These are phyloP conservation scores for Catamblyrhynchus diadema DNA, from an alignment of 2,797 vertebrate species.

Conservation along the genomic window DNA sequence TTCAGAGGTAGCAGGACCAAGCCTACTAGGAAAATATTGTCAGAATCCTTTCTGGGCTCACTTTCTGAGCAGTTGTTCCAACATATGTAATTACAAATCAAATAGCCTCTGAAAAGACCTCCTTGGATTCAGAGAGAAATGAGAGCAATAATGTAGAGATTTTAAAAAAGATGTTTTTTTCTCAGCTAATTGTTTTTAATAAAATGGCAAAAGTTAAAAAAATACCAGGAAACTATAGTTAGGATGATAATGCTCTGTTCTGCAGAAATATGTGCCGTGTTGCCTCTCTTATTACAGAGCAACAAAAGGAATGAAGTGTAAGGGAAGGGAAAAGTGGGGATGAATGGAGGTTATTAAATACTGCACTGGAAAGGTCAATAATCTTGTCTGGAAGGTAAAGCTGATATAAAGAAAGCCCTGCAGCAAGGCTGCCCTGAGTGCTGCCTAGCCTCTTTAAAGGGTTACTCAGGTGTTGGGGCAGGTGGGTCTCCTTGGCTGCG, in stretches of 20 bases:
- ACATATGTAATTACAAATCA: constrained; percentile 68
- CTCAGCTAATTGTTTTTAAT: constrained; percentile 74
- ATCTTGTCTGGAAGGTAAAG: constrained; percentile 26
- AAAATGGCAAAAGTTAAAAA: constrained; percentile 72
- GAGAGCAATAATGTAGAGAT: constrained; percentile 69
- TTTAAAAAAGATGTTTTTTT: constrained; percentile 64
- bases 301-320: constrained; percentile 54
- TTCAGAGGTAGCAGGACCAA: constrained; percentile 20
- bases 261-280: constrained; percentile 46
- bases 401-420: not conserved
- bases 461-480: not conserved
- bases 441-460: not conserved
- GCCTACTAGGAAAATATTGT: constrained; percentile 38
- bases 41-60: constrained; percentile 57
- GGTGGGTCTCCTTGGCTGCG: not conserved
- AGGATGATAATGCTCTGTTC: constrained; percentile 73
- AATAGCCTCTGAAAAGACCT: constrained; percentile 64
- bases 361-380: constrained; percentile 32
- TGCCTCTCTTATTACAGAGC: constrained; percentile 38
- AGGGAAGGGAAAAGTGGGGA: not conserved
- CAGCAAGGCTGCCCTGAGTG: not conserved
- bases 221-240: constrained; percentile 69
- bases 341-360: constrained; percentile 30
- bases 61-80: constrained; percentile 56
- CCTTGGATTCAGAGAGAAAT: constrained; percentile 57